Base-by-base conservation (phyloP, 2,797 vertebrate genomes). In the Falco biarmicus region DNA sequence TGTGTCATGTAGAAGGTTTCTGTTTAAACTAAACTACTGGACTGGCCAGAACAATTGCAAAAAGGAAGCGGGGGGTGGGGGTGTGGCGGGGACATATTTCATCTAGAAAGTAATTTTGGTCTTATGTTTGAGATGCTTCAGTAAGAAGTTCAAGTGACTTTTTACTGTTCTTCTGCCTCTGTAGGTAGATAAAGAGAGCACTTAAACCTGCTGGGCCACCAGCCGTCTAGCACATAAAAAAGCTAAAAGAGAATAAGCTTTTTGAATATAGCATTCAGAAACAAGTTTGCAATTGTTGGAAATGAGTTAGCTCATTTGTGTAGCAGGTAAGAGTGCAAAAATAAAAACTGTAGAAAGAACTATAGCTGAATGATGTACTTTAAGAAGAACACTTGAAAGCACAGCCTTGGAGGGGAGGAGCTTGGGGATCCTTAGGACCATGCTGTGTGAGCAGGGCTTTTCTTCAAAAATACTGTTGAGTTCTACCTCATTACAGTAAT, bases 11-110 rank as follows among this genome's bases (percentile, higher is more conserved):
- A 47, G 19, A 47, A 48, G 64, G 26, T 70, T 80, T 28, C 15
- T 74, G 1, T 79, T 32, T 79, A 47, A 87, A 25, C 19, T 71
- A 66, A 85, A 75, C 6, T 70, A 11, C 31, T 70, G 9, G n/a
- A n/a, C 53, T 83, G 66, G 11, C 28, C 50, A 54, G 45, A 85
- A n/a, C 5, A 70, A 6, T 39, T 87, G 34, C 51, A 37, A 50
- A 47, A 48, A 71, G 45, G 29, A 71, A 45, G 9, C 0, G 14
- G 5, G 5, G 4, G 7, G 4, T 3, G 6, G 6, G 6, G 9
- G 7, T 22, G 19, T 73, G 31, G 10, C 3, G 45, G 53, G 10
- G 41, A 21, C 54, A 32, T 20, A 11, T 70, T 76, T 87, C 53
- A 13, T 73, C 19, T 37, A 50, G 22, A 41, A 53, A 56, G 9